Evolutionary conservation across 1,140 invertebrate genomes (phyloP), one percentile per base, ranked within the genome.

Genomic region (Choristoneura fumiferana): DNA sequence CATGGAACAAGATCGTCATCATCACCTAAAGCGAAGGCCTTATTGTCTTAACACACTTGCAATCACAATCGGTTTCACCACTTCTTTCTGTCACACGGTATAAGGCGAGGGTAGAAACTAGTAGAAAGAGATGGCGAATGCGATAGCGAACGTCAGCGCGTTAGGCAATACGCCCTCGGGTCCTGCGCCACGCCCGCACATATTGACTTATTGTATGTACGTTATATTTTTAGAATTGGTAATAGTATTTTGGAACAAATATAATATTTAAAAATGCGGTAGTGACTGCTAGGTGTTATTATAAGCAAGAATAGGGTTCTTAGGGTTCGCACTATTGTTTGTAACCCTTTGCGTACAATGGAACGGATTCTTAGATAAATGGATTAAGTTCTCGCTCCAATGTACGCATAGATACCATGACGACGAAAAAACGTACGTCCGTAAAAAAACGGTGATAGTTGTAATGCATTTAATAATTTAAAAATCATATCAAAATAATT

Each of bases 381-480:
- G 22, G 2, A 29, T 3, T 29, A 29, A 29, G 22, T 29, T 29
- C 22, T 29, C 18, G 18, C 22, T 49, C 17, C 43, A n/a, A n/a
- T 49, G 22, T 9, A 29, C 43, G 43, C 18, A 49, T 12, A 49
- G 4, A 49, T 5, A 29, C 4, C 17, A 49, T 49, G 43, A 18
- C 22, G 18, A 22, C 43, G 43, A 49, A 49, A 49, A 33, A 22
- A 38, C 39, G 39, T 58, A 37, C 62, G 57, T 63, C 62, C 62
- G 55, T 45, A 45, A 63, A 14, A 37, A 35, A 54, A 56, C 22
- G 52, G 60, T 66, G 58, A 63, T 67, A 67, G 40, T 49, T 35
- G 17, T 54, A 59, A 12, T 49, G 60, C 60, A 67, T 67, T 63
- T 63, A 67, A 62, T 63, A 57, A 57, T 57, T 58, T 57, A 17